Conservation (phyloP, 2,113 vertebrate genomes). For the Bettongia penicillata region DNA sequence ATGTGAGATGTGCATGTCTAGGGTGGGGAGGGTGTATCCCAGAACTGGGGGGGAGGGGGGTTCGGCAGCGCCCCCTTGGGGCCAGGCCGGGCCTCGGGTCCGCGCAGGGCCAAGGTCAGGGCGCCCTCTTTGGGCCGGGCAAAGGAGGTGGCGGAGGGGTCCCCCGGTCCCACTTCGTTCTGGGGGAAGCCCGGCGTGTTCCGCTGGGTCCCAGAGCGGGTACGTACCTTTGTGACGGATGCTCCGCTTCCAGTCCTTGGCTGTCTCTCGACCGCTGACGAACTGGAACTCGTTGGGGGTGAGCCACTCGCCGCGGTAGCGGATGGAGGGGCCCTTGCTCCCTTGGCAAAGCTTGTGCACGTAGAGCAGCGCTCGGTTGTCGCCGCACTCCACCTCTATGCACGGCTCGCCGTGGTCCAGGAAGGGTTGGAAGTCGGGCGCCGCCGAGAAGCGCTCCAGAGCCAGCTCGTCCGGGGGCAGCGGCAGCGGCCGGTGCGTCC, state of each 20-base stretch:
- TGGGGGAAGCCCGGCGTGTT: background rate
- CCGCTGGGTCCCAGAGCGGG: constrained; percentile 1
- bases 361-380: constrained; percentile 97
- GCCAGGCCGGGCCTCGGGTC: constrained; percentile 2
- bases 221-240: constrained; percentile 96
- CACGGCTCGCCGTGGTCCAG: constrained; percentile 97
- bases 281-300: constrained; percentile 99
- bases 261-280: constrained; percentile 98
- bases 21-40: background rate
- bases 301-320: constrained; percentile 97
- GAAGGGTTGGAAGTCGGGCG: constrained; percentile 96
- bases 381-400: constrained; percentile 98
- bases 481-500: constrained; percentile 84
- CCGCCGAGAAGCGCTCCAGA: constrained; percentile 92
- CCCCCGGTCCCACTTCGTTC: constrained; percentile 7
- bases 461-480: constrained; percentile 91
- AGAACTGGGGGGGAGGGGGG: background rate
- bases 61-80: background rate
- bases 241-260: constrained; percentile 98
- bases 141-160: constrained; percentile 7
- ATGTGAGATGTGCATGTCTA: background rate
- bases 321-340: constrained; percentile 98
- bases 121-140: constrained; percentile 65
- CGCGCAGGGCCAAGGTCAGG: background rate
- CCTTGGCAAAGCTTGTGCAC: constrained; percentile 98